These are phyloP conservation scores for Leucophenga varia DNA, from an alignment of 1,140 invertebrate species.

Conservation along the genomic window DNA sequence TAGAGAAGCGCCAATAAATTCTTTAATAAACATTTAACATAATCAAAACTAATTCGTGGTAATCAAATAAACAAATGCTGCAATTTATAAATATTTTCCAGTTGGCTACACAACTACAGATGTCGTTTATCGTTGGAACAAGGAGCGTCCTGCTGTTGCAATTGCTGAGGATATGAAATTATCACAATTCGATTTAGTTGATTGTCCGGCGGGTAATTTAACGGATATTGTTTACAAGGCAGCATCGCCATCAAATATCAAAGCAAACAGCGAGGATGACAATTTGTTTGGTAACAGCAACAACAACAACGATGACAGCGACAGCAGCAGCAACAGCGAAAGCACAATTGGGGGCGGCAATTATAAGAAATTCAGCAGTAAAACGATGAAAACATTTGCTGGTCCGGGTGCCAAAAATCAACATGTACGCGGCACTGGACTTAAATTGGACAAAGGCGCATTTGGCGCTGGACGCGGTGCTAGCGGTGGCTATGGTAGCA, in stretches of 20 bases:
- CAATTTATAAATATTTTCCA: too few species aligned
- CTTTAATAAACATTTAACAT: too few species aligned
- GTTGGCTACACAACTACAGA: conserved; percentile 83
- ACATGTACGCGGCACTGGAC: conserved; percentile 47
- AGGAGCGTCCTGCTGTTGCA: conserved; percentile 68
- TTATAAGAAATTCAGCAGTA: conserved; percentile 17
- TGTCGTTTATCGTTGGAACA: conserved; percentile 82
- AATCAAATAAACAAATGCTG: too few species aligned
- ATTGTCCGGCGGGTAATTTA: conserved; percentile 72
- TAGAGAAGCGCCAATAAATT: too few species aligned
- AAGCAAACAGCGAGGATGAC: conserved; percentile 37
- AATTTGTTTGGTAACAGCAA: too few species aligned
- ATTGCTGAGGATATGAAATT: conserved; percentile 83
- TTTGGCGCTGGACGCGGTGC: conserved; percentile 36
- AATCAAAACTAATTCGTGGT: too few species aligned
- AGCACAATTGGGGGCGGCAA: conserved; percentile 19
- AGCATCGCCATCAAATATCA: conserved; percentile 29
- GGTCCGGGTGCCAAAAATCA: conserved; percentile 51
- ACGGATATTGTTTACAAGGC: conserved; percentile 61
- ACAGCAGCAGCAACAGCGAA: conserved; percentile 5
- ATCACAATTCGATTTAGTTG: conserved; percentile 82
- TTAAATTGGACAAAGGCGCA: conserved; percentile 45
- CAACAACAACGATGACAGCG: conserved; percentile 3
- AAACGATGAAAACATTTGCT: conserved; percentile 47
- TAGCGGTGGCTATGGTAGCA: conserved; percentile 20